A percentile compares a stretch with the other conserved stretches of the same genome.
phyloP scores from a whole-genome alignment of 2,113 vertebrate genomes.

The cattle (Bos taurus) region ARS-UCD2.0 NC_037335.1:56862501-56863000 shows the following conservation, averaged over 20 bases:
- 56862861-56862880: background rate
- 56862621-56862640: background rate
- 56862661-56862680: background rate
- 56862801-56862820: background rate
- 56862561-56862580: background rate
- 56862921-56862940: background rate
- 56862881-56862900: background rate
- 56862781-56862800: background rate
- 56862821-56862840: background rate
- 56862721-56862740: background rate
- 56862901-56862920: background rate
- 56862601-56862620: background rate
- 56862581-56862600: background rate
- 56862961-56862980: background rate
- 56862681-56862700: background rate
- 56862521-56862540: background rate
- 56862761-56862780: background rate
- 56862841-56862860: background rate
- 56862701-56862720: background rate
- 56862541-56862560: background rate
- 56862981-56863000: background rate
- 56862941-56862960: background rate
- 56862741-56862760: background rate
- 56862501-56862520: background rate
- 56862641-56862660: background rate